These are phyloP conservation scores for Albula goreensis DNA, from an alignment of 2,113 vertebrate species.

Conservation along the genomic window DNA sequence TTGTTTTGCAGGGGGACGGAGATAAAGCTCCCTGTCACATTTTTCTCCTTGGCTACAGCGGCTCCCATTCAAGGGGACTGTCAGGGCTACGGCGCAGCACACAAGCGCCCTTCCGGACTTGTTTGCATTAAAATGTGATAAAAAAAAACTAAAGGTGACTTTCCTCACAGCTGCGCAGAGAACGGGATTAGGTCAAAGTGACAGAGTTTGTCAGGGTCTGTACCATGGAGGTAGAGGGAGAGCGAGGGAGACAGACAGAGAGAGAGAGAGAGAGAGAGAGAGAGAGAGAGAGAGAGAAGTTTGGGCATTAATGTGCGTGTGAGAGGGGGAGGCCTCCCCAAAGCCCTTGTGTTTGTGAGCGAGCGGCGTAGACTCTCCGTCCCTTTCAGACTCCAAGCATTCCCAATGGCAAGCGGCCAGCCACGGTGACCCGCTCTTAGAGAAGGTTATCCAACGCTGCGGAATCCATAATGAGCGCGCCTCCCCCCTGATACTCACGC, in stretches of 20 bases:
- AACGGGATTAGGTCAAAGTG: constrained; percentile 87
- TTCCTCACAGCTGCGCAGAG: constrained; percentile 81
- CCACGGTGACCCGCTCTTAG: constrained; percentile 59
- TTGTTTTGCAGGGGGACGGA: constrained; percentile 68
- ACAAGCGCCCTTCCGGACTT: constrained; percentile 79
- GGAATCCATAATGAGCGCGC: constrained; percentile 30
- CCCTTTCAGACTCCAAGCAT: constrained; percentile 61
- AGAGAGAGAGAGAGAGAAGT: constrained; percentile 46
- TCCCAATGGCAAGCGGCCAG: constrained; percentile 65
- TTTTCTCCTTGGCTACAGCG: constrained; percentile 87
- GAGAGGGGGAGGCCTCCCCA: constrained; percentile 69
- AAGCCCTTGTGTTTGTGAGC: constrained; percentile 69
- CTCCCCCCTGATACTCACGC: neutral
- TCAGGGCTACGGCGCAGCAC: constrained; percentile 74
- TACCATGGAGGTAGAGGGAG: constrained; percentile 51
- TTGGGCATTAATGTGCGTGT: constrained; percentile 60
- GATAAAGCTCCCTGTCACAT: constrained; percentile 93
- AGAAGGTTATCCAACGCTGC: constrained; percentile 45
- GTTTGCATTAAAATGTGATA: constrained; percentile 93
- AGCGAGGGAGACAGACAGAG: too few relatives aligned
- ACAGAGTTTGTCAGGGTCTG: constrained; percentile 68
- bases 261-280: too few relatives aligned
- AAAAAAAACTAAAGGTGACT: constrained; percentile 80
- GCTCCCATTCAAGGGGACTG: constrained; percentile 83
- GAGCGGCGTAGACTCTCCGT: constrained; percentile 55